Base-by-base conservation (phyloP, 2,888 invertebrate genomes). In the Drosophila testacea region DNA sequence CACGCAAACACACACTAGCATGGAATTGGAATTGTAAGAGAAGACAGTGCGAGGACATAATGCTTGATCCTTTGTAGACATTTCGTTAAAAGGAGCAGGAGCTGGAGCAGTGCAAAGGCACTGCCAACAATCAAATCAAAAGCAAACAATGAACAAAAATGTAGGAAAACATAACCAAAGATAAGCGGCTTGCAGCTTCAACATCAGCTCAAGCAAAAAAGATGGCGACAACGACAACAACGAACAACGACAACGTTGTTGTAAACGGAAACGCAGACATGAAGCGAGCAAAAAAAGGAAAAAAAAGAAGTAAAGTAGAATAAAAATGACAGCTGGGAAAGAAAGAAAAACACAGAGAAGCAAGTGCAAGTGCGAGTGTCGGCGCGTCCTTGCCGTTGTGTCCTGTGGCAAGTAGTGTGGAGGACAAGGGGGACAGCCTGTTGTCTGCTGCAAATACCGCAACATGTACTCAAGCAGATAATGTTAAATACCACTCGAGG, bases 401-500 rank as follows among this genome's bases (percentile, higher is more conserved):
- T 47, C 50, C 42, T 64, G 65, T 68, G 55, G 54, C 36, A n/a
- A 36, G 27, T 42, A n/a, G 32, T 27, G 51, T 36, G 27, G 38
- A 32, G 10, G 9, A 13, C 32, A 7, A 41, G 9, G 57, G 66
- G 61, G 38, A 41, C 38, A 48, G 75, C 67, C 73, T 85, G 83
- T 86, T 88, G 89, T 89, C 86, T 87, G 87, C 88, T 79, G 85
- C 90, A 89, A 88, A 89, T 89, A 88, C 88, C 90, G 82, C 90
- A 88, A 89, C 90, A 88, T 90, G 90, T 90, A 86, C 87, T 88
- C 88, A 82, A 88, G 86, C 88, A 90, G 88, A 88, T 88, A 90
- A 89, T 88, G 88, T 90, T 89, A 88, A 88, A 87, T 89, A 87
- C 88, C 87, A 89, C 89, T 89, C 88, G 88, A 87, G 74, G 64